Conservation (phyloP, 2,797 vertebrate genomes). For the Brachymystax lenok region DNA sequence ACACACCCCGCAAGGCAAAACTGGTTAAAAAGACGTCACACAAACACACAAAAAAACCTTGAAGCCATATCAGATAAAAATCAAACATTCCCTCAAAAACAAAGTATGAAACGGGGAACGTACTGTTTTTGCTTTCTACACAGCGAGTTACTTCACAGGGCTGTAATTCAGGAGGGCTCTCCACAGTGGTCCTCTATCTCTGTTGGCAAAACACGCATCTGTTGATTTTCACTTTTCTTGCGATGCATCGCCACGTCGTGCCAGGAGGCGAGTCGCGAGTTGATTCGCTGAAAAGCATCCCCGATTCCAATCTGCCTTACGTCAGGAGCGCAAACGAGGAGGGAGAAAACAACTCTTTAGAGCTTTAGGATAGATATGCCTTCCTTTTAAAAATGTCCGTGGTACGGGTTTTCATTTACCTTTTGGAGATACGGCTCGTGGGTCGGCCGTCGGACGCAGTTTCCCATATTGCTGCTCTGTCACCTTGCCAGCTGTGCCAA, state of each 20-base stretch:
- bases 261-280: not conserved
- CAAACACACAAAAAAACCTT: not conserved
- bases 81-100: not conserved
- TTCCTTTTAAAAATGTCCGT: not conserved
- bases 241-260: not conserved
- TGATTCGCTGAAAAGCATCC: not conserved
- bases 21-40: not conserved
- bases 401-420: not conserved
- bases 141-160: not conserved
- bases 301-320: not conserved
- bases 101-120: not conserved
- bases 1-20: not conserved
- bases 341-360: not conserved
- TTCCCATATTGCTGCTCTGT: not conserved
- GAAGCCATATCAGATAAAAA: not conserved
- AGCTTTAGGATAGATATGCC: not conserved
- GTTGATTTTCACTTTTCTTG: not conserved
- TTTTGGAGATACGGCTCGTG: not conserved
- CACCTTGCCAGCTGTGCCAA: slow-evolving; percentile 1
- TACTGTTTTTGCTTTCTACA: not conserved
- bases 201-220: not conserved
- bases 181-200: not conserved
- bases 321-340: not conserved
- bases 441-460: not conserved
- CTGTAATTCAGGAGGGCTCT: not conserved